phyloP scores from a whole-genome alignment of 2,797 vertebrate genomes.

The Acanthopagrus latus region DNA sequence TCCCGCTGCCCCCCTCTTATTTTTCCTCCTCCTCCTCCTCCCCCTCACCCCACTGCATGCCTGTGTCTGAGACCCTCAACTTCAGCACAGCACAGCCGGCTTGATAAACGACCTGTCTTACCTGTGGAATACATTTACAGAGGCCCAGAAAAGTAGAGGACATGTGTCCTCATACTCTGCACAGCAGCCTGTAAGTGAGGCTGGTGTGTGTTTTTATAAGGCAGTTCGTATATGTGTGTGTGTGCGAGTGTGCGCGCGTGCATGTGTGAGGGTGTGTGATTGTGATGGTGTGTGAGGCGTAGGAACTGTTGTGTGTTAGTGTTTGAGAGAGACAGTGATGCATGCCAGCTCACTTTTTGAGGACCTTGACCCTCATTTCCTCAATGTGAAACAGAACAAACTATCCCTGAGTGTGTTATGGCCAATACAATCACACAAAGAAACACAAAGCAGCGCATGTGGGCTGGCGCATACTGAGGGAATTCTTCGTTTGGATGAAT shows the following conservation, averaged over 20 bases:
- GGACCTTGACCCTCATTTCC: slow-evolving; percentile 87
- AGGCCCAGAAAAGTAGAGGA: slow-evolving; percentile 84
- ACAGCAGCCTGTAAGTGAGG: slow-evolving; percentile 59
- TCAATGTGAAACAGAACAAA: slow-evolving; percentile 86
- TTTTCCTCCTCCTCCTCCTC: background rate
- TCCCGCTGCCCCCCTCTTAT: background rate
- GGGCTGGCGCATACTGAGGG: slow-evolving; percentile 64
- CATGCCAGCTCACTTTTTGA: slow-evolving; percentile 84
- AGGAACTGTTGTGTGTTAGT: slow-evolving; percentile 66
- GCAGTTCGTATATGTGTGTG: slow-evolving; percentile 28
- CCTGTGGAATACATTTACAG: slow-evolving; percentile 86
- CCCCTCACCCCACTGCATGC: slow-evolving; percentile 56
- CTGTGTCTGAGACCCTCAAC: slow-evolving; percentile 83
- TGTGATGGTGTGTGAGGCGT: slow-evolving; percentile 55
- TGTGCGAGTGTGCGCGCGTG: slow-evolving; percentile 32
- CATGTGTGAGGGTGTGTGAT: slow-evolving; percentile 21
- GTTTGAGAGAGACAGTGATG: slow-evolving; percentile 81
- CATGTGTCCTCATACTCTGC: slow-evolving; percentile 79
- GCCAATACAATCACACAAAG: slow-evolving; percentile 76
- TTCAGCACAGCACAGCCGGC: slow-evolving; percentile 77
- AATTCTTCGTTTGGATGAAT: slow-evolving; percentile 69
- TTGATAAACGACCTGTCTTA: slow-evolving; percentile 87
- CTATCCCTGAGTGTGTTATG: slow-evolving; percentile 76
- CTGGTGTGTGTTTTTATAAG: slow-evolving; percentile 52
- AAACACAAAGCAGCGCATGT: slow-evolving; percentile 72